These are phyloP conservation scores for Chelonia mydas DNA, from an alignment of 2,797 vertebrate genomes.

Conservation along the genomic window DNA sequence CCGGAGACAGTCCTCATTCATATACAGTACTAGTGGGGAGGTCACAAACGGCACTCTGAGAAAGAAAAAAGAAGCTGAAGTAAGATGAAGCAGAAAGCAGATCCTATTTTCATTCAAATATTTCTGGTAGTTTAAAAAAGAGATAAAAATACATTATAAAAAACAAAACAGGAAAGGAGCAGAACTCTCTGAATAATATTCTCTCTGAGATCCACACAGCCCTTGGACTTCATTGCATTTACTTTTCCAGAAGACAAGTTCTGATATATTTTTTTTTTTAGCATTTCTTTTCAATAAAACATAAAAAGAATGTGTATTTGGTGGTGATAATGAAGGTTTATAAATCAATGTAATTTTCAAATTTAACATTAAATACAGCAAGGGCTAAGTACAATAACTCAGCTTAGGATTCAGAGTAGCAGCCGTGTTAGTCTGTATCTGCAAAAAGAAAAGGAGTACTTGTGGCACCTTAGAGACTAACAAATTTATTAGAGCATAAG, in stretches of 20 bases:
- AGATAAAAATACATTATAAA: neutral
- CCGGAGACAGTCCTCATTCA: neutral
- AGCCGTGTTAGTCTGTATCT: too few relatives aligned
- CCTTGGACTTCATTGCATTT: rapidly evolving
- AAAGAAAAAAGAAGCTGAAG: neutral
- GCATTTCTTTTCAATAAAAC: neutral
- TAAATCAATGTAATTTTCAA: neutral
- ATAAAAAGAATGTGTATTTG: rapidly evolving
- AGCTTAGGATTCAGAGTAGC: neutral
- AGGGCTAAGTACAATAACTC: neutral
- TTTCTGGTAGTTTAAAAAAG: neutral
- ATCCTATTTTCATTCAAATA: neutral
- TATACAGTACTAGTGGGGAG: neutral
- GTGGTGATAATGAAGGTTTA: neutral
- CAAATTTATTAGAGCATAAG: too few relatives aligned
- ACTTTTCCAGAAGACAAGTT: neutral
- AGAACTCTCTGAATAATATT: neutral
- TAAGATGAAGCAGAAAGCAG: neutral
- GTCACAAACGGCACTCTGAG: rapidly evolving
- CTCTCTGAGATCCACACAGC: neutral
- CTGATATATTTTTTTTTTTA: neutral
- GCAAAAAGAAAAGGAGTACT: too few relatives aligned
- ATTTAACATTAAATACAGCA: rapidly evolving
- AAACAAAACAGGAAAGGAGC: neutral
- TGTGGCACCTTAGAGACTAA: too few relatives aligned